These are phyloP conservation scores for Folsomia manolachei DNA, from an alignment of 2,888 invertebrate genomes.

Conservation along the genomic window DNA sequence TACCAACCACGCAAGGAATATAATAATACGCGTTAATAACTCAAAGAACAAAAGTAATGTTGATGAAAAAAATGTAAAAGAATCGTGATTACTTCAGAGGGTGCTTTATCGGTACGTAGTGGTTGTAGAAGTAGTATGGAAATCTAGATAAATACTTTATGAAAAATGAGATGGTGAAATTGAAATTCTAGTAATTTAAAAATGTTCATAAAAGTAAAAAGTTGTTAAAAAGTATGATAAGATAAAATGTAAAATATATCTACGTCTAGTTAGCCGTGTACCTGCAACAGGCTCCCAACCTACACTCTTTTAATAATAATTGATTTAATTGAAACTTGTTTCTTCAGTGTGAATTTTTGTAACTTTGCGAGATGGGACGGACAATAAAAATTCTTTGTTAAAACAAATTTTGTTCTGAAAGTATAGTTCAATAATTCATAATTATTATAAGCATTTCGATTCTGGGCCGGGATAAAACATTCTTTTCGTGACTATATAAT, in stretches of 20 bases:
- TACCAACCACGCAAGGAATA: background rate
- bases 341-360: background rate
- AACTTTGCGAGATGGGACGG: conserved; percentile 12
- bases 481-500: conserved; percentile 11
- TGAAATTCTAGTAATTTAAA: too few relatives aligned
- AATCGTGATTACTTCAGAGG: too few relatives aligned
- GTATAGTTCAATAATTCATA: background rate
- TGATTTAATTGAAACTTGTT: background rate
- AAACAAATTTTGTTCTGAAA: too few relatives aligned
- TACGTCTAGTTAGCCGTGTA: too few relatives aligned
- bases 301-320: background rate
- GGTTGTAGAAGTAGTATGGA: too few relatives aligned
- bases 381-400: conserved; percentile 13
- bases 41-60: background rate
- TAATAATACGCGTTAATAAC: background rate
- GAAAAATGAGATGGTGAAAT: too few relatives aligned
- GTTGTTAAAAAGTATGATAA: too few relatives aligned
- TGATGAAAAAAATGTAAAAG: too few relatives aligned
- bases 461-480: background rate
- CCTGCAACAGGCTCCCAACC: conserved; percentile 5
- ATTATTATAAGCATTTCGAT: background rate
- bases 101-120: too few relatives aligned
- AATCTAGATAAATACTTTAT: too few relatives aligned
- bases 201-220: too few relatives aligned
- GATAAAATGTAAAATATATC: too few relatives aligned